Evolutionary conservation across 2,113 vertebrate genomes (phyloP).

Genomic region (Hippoglossus stenolepis): DNA sequence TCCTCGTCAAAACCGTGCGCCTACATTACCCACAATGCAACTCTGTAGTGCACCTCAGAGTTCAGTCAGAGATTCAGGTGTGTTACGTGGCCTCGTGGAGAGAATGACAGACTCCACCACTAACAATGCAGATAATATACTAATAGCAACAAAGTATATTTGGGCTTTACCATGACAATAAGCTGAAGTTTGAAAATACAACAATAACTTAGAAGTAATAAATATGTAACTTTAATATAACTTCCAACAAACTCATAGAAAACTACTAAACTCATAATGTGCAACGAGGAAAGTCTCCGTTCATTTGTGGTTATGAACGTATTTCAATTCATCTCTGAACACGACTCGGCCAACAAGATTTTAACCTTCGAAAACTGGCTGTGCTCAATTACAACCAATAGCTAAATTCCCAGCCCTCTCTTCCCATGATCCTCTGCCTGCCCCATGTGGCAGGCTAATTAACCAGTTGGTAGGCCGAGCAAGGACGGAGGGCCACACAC

Average conservation of each 20-base stretch:
- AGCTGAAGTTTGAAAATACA: too few species aligned
- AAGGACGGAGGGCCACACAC: conserved; percentile 72
- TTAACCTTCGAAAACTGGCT: conserved; percentile 9
- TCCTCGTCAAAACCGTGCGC: not conserved
- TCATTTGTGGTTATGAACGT: too few species aligned
- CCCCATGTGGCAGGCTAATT: conserved; percentile 76
- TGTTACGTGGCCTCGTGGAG: too few species aligned
- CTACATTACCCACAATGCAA: not conserved
- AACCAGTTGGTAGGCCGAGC: conserved; percentile 66
- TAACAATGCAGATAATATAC: too few species aligned
- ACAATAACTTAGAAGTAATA: too few species aligned
- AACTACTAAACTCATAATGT: too few species aligned
- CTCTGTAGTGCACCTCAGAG: not conserved
- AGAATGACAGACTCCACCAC: too few species aligned
- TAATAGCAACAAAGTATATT: too few species aligned
- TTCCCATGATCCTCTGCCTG: conserved; percentile 25
- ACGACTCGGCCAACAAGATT: not conserved
- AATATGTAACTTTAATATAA: too few species aligned
- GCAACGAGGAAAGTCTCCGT: too few species aligned
- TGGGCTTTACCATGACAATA: too few species aligned
- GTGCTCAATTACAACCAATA: conserved; percentile 56
- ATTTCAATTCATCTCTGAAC: not conserved
- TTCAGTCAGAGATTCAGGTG: not conserved
- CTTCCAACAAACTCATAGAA: too few species aligned
- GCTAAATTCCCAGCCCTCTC: conserved; percentile 51